Conservation (phyloP, 2,113 vertebrate species). For the Platysternon megacephalum region DNA sequence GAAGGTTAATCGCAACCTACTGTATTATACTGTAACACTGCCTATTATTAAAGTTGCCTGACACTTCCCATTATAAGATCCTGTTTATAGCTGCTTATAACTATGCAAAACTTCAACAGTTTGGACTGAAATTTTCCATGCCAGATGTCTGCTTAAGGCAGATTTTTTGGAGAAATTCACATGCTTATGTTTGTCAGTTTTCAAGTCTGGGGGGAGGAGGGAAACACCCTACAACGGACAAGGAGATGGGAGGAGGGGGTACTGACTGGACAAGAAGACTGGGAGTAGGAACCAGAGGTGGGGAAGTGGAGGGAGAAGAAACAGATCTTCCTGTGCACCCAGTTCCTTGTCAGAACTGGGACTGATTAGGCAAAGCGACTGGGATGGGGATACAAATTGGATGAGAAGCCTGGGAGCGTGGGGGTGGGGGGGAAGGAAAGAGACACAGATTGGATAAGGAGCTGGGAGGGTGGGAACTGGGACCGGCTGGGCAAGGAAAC, state of each 20-base stretch:
- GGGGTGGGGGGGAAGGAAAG: background rate
- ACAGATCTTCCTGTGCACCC: background rate
- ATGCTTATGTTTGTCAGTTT: background rate
- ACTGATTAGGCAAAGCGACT: background rate
- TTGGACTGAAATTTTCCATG: background rate
- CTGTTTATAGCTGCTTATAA: background rate
- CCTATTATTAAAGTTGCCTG: background rate
- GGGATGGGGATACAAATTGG: background rate
- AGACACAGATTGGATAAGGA: background rate
- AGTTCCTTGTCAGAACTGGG: background rate
- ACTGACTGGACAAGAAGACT: background rate
- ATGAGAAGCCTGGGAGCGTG: background rate
- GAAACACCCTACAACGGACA: background rate
- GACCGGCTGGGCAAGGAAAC: background rate
- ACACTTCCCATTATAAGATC: background rate
- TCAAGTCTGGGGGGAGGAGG: background rate
- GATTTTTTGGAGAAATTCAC: background rate
- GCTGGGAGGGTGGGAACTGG: background rate
- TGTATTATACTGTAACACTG: background rate
- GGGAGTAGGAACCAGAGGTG: background rate
- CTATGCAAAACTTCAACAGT: background rate
- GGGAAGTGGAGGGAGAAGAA: background rate
- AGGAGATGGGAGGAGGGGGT: background rate
- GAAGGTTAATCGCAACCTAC: background rate
- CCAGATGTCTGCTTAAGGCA: background rate